Conservation (phyloP, 1,140 invertebrate species). For the Tetragonula clypearis region DNA sequence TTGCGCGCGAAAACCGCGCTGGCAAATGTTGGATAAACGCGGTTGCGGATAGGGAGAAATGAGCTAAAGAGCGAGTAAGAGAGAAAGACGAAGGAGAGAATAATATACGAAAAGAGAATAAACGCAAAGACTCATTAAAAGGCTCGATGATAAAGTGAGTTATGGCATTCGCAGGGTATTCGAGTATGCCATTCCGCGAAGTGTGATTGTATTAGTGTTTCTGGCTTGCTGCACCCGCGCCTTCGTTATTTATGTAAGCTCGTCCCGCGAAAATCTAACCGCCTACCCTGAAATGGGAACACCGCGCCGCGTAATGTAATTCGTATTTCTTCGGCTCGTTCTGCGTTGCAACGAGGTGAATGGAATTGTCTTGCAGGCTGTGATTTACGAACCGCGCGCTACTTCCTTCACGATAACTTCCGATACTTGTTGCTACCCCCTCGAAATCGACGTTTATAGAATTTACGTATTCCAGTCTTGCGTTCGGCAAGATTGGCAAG, state of each 20-base stretch:
- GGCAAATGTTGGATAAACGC: not conserved
- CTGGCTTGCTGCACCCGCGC: constrained; percentile 33
- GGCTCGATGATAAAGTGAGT: constrained; percentile 52
- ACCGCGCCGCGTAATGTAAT: not conserved
- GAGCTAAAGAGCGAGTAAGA: not conserved
- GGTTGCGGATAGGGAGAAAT: not conserved
- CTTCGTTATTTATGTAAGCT: constrained; percentile 26
- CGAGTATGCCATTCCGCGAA: constrained; percentile 26
- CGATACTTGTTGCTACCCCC: not conserved
- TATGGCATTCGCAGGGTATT: constrained; percentile 32
- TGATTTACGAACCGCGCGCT: not conserved
- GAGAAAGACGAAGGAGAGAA: not conserved
- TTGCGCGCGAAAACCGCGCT: constrained; percentile 18
- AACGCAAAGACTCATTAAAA: constrained; percentile 44
- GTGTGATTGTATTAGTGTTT: constrained; percentile 36
- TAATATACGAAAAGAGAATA: not conserved
- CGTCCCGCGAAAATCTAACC: not conserved
- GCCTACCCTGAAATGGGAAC: constrained; percentile 15
- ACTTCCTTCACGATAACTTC: not conserved
- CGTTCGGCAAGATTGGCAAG: too few species aligned
- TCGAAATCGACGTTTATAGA: not conserved
- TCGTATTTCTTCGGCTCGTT: constrained; percentile 14
- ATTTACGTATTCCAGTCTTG: not conserved
- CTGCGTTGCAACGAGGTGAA: not conserved
- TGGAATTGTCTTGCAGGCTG: not conserved